Conservation (phyloP, 2,113 vertebrate species). For the Ctenodactylus gundi region DNA sequence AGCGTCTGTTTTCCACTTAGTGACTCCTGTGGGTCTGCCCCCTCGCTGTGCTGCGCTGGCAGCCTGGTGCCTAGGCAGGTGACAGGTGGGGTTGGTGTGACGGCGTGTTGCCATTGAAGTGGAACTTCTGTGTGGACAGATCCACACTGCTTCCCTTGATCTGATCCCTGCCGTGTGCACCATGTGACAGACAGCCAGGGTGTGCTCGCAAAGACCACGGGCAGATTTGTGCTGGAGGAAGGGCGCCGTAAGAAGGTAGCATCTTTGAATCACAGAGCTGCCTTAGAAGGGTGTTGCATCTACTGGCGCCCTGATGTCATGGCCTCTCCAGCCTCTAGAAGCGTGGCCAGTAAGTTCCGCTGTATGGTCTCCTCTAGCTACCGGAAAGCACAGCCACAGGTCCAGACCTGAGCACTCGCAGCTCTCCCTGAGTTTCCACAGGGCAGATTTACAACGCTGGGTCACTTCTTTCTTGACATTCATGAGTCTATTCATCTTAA, state of each 20-base stretch:
- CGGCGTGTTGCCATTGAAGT: too few relatives aligned
- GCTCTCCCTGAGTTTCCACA: neutral
- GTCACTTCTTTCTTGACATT: neutral
- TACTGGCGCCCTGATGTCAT: too few relatives aligned
- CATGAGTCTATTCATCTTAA: neutral
- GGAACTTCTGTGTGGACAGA: fast-evolving
- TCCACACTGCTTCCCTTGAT: fast-evolving
- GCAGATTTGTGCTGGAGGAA: neutral
- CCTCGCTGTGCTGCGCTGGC: neutral
- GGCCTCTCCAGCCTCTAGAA: too few relatives aligned
- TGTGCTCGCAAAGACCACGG: neutral
- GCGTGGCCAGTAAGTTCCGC: fast-evolving
- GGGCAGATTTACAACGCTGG: too few relatives aligned
- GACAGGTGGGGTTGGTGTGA: neutral
- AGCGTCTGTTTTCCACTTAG: too few relatives aligned
- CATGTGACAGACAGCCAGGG: too few relatives aligned
- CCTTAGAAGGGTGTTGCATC: fast-evolving
- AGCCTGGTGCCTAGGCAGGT: fast-evolving
- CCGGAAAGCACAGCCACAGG: too few relatives aligned
- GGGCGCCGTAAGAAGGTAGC: fast-evolving
- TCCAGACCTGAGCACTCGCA: too few relatives aligned
- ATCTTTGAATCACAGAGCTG: neutral
- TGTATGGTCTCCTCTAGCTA: too few relatives aligned
- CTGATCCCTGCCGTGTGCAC: too few relatives aligned
- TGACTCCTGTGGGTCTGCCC: too few relatives aligned